Evolutionary conservation across 2,888 invertebrate genomes (phyloP).

Genomic region (Drosophila seclusa): DNA sequence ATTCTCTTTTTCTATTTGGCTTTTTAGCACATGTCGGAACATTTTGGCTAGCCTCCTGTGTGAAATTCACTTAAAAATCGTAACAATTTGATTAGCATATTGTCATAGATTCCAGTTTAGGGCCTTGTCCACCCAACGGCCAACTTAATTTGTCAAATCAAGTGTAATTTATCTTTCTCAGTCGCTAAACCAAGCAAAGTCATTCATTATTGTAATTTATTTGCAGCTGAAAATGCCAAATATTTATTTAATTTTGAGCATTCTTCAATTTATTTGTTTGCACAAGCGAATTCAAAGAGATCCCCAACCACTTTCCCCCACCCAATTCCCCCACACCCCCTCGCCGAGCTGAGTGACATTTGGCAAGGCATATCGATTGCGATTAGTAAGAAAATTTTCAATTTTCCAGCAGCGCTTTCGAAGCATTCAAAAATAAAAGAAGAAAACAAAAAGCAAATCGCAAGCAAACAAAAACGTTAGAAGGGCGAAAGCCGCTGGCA

Average conservation of each 20-base stretch:
- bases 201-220: constrained; percentile 81
- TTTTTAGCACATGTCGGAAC: not conserved
- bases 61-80: not conserved
- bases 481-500: constrained; percentile 53
- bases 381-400: constrained; percentile 77
- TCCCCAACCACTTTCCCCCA: not conserved
- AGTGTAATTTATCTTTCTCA: constrained; percentile 76
- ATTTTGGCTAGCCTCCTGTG: not conserved
- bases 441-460: constrained; percentile 50
- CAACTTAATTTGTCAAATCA: constrained; percentile 79
- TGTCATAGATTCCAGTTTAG: not conserved
- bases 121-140: not conserved
- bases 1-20: not conserved
- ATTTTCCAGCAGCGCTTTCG: constrained; percentile 71
- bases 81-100: not conserved
- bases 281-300: constrained; percentile 67
- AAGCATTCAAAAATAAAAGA: constrained; percentile 28
- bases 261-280: constrained; percentile 81
- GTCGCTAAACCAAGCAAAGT: constrained; percentile 38
- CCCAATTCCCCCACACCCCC: not conserved
- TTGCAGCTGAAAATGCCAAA: constrained; percentile 77
- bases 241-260: constrained; percentile 80
- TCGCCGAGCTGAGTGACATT: constrained; percentile 64
- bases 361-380: constrained; percentile 80
- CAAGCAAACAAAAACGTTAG: constrained; percentile 61